Percentiles rank a stretch among this genome's conserved stretches.
Evolutionary conservation across 1,140 invertebrate genomes (phyloP).

Genomic region (Listronotus oregonensis): DNA sequence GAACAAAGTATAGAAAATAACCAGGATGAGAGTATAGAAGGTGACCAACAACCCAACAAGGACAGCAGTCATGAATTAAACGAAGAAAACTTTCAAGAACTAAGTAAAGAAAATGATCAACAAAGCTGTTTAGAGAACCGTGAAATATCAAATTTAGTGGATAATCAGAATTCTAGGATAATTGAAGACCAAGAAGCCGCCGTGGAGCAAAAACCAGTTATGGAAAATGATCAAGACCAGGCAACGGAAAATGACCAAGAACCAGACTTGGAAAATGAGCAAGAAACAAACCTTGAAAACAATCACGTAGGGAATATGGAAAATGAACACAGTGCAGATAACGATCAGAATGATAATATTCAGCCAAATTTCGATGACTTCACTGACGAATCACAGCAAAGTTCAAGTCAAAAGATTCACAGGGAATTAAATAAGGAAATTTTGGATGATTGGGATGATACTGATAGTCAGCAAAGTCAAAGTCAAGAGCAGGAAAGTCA

Average conservation of each 20-base stretch:
- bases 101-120: too few species aligned
- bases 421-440: constrained; percentile 46
- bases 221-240: neutral
- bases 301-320: constrained; percentile 55
- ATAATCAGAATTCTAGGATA: too few species aligned
- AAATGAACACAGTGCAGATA: constrained; percentile 59
- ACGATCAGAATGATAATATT: constrained; percentile 16
- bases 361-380: constrained; percentile 35
- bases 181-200: too few species aligned
- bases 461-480: constrained; percentile 54
- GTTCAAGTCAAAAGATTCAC: constrained; percentile 9
- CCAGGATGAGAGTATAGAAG: too few species aligned
- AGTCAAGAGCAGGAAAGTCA: constrained; percentile 7
- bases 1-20: too few species aligned
- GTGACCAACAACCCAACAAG: too few species aligned
- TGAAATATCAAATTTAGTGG: too few species aligned
- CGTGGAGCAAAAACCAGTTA: neutral
- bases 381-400: constrained; percentile 18
- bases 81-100: too few species aligned
- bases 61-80: too few species aligned
- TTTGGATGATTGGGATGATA: constrained; percentile 56
- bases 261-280: constrained; percentile 60
- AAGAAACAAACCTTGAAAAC: constrained; percentile 54
- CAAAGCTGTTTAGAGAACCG: too few species aligned
- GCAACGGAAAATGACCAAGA: constrained; percentile 56